Percentiles rank a stretch among this genome's conserved stretches.
phyloP scores from a whole-genome alignment of 1,140 invertebrate species.

The Heliconius melpomene region DNA sequence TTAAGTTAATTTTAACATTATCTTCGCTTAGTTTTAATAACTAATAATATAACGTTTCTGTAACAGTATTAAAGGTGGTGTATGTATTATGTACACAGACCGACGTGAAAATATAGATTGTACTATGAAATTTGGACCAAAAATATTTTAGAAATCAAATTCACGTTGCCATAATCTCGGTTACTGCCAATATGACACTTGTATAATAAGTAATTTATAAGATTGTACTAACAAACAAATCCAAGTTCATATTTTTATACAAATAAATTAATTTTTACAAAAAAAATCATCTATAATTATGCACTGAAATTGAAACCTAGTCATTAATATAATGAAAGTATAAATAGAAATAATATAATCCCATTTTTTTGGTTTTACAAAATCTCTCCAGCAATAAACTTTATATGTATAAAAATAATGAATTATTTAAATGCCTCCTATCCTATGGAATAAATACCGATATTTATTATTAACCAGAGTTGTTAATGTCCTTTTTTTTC shows the following conservation, averaged over 20 bases:
- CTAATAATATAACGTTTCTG: slow-evolving; percentile 65
- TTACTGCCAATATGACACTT: slow-evolving; percentile 78
- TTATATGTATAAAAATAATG: slow-evolving; percentile 58
- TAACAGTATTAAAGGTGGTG: slow-evolving; percentile 79
- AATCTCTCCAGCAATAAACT: slow-evolving; percentile 25
- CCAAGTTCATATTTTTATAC: slow-evolving; percentile 65
- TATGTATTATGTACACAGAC: slow-evolving; percentile 69
- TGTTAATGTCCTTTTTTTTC: slow-evolving; percentile 53
- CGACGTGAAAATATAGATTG: slow-evolving; percentile 59
- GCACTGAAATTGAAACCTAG: slow-evolving; percentile 14
- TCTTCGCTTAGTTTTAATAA: slow-evolving; percentile 72
- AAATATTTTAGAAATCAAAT: slow-evolving; percentile 78
- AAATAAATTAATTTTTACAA: slow-evolving; percentile 49
- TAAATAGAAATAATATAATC: slow-evolving; percentile 5
- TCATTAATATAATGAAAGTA: slow-evolving; percentile 18
- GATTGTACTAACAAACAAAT: slow-evolving; percentile 48
- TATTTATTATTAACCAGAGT: slow-evolving; percentile 58
- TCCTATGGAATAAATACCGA: slow-evolving; percentile 51
- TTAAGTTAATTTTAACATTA: slow-evolving; percentile 74
- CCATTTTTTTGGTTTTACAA: not conserved
- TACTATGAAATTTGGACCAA: slow-evolving; percentile 76
- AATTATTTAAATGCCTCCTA: slow-evolving; percentile 47
- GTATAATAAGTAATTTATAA: slow-evolving; percentile 62
- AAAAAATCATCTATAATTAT: not conserved
- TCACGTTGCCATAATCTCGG: slow-evolving; percentile 76